Conservation (phyloP, 2,888 invertebrate species). For the Lasioglossum figueresi region DNA sequence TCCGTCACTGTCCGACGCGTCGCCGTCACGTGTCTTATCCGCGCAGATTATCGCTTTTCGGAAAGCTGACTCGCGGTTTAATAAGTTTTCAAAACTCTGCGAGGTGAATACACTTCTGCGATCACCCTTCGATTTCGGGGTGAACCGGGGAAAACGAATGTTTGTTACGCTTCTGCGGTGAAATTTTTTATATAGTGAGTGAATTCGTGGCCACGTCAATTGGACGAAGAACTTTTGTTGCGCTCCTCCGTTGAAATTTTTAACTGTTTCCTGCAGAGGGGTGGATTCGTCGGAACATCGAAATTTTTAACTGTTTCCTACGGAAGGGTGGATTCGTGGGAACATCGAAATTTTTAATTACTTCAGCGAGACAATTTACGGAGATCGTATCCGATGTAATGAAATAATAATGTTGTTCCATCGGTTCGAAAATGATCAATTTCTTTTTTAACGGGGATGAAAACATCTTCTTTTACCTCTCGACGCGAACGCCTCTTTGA, state of each 20-base stretch:
- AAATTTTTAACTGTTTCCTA: not conserved
- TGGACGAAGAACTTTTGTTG: not conserved
- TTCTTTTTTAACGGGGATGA: not conserved
- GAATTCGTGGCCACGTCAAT: not conserved
- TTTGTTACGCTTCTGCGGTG: not conserved
- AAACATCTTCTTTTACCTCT: slow-evolving; percentile 1
- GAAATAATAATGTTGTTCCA: not conserved
- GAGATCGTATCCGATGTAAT: not conserved
- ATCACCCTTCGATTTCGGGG: not conserved
- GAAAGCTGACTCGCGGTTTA: not conserved
- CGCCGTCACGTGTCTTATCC: slow-evolving; percentile 39
- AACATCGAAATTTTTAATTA: not conserved
- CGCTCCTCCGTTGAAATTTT: not conserved
- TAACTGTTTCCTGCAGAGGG: not conserved
- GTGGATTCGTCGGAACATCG: not conserved
- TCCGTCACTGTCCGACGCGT: slow-evolving; percentile 42
- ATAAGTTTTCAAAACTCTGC: not conserved
- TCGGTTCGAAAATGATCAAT: not conserved
- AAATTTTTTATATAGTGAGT: not conserved
- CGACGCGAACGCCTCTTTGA: not conserved
- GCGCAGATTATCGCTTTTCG: not conserved
- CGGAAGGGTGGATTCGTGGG: not conserved
- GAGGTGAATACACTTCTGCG: not conserved
- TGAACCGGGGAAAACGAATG: not conserved
- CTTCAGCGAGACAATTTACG: not conserved